Evolutionary conservation across 2,113 vertebrate species (phyloP).

Genomic region (Cavia porcellus): DNA sequence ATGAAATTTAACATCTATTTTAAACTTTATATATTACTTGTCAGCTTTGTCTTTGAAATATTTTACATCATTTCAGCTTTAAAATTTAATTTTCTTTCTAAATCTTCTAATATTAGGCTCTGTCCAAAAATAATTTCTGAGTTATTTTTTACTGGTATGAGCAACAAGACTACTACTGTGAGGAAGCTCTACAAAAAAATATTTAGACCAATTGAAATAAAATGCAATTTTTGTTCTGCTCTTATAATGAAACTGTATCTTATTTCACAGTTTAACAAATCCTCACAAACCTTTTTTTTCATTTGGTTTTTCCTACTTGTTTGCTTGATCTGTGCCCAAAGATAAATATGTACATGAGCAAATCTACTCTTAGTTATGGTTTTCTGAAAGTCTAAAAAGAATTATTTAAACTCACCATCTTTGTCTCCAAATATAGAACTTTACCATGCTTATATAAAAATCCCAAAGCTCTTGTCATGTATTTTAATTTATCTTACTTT

Average conservation of each 20-base stretch:
- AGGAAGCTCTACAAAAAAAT: background rate
- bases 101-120: background rate
- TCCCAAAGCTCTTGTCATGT: background rate
- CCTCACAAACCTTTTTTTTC: constrained; percentile 10
- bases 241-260: background rate
- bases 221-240: background rate
- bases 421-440: constrained; percentile 3
- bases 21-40: background rate
- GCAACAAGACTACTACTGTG: background rate
- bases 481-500: constrained; percentile 23
- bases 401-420: background rate
- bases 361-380: background rate
- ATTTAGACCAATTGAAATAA: constrained; percentile 44
- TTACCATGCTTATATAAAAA: background rate
- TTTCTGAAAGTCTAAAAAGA: constrained; percentile 57
- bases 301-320: constrained; percentile 41
- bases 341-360: constrained; percentile 23
- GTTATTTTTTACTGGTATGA: background rate
- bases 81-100: constrained; percentile 12
- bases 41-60: background rate
- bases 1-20: constrained; percentile 3
- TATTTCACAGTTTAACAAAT: constrained; percentile 53
- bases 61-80: background rate
- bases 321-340: constrained; percentile 41
- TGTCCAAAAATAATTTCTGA: background rate